Percentiles rank a stretch among this genome's conserved stretches.
Evolutionary conservation across 2,888 invertebrate species (phyloP).

Genomic region (Noctua janthina): DNA sequence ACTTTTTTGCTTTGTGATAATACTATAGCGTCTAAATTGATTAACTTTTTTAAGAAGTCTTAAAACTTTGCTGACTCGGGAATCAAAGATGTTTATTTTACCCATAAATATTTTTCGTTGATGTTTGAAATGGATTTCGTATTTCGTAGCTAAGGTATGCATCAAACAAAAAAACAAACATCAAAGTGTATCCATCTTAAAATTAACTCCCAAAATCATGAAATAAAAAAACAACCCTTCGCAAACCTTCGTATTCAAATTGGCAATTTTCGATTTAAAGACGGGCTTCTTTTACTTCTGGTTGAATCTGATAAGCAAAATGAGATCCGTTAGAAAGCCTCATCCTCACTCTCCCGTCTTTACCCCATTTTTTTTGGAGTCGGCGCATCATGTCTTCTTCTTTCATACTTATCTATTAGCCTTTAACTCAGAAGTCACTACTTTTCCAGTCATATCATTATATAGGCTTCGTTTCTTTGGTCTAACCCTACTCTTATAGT

Average conservation of each 20-base stretch:
- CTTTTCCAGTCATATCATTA: no score
- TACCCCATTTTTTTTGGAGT: no score
- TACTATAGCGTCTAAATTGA: neutral
- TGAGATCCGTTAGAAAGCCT: neutral
- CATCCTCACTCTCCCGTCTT: neutral
- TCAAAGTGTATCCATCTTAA: neutral
- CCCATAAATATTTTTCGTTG: neutral
- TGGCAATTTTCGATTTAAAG: neutral
- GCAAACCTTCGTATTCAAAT: neutral
- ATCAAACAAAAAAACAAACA: neutral
- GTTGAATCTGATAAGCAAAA: neutral
- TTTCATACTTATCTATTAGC: no score
- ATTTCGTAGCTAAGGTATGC: neutral
- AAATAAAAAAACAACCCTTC: no score
- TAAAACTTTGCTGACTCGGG: neutral
- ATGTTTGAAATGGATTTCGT: neutral
- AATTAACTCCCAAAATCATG: neutral
- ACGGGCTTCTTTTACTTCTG: neutral
- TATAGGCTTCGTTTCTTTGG: no score
- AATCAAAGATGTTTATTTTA: neutral
- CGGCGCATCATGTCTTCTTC: no score
- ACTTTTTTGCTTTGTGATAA: neutral
- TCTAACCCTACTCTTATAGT: no score
- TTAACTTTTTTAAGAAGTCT: neutral
- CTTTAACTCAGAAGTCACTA: no score